phyloP scores from a whole-genome alignment of 1,140 invertebrate species.

The Littorina saxatilis region DNA sequence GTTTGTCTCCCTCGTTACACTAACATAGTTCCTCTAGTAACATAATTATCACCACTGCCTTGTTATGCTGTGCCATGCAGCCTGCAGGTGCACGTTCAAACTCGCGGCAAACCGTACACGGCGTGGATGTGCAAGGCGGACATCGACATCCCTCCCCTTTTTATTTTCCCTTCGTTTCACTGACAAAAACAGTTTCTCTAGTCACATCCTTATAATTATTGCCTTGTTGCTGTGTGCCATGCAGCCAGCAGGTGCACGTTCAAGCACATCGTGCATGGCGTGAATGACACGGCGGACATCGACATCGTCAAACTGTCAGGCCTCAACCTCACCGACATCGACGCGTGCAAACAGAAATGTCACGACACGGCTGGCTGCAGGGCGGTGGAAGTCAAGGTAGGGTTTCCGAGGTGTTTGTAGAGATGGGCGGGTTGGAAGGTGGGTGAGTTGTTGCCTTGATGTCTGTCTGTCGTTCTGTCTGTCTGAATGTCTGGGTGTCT shows the following conservation, averaged over 20 bases:
- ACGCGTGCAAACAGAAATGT: background rate
- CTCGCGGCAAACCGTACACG: background rate
- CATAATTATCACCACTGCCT: too few relatives aligned
- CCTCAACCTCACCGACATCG: background rate
- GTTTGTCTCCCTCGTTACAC: background rate
- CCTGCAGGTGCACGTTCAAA: background rate
- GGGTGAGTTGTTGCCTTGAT: too few relatives aligned
- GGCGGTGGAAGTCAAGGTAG: background rate
- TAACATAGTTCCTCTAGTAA: background rate
- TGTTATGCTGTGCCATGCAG: too few relatives aligned
- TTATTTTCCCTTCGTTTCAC: background rate
- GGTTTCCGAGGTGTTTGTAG: too few relatives aligned
- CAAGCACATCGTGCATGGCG: background rate
- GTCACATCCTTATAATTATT: too few relatives aligned
- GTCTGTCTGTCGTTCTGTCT: too few relatives aligned
- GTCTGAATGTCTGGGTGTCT: background rate
- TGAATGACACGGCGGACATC: background rate
- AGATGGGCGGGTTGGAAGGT: too few relatives aligned
- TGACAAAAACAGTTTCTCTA: too few relatives aligned
- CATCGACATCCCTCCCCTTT: background rate
- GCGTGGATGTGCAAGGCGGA: background rate
- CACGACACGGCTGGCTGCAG: background rate
- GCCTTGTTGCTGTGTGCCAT: too few relatives aligned
- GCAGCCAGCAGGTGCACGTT: constrained; percentile 2
- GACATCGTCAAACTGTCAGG: background rate